Conservation (phyloP, 2,113 vertebrate genomes). For the Axis porcinus region DNA sequence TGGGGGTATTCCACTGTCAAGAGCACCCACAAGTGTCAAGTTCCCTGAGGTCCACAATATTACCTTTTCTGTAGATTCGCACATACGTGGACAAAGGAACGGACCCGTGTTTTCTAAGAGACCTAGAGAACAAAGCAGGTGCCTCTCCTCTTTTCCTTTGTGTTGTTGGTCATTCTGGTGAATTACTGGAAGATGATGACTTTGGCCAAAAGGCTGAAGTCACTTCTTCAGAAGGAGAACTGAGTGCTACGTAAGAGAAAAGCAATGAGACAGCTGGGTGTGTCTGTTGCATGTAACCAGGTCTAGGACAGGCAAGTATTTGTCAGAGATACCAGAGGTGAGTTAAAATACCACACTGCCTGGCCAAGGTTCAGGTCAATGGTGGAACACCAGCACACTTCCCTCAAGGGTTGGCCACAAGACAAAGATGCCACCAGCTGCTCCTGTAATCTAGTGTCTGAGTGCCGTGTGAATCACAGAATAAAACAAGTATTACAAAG, state of each 20-base stretch:
- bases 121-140: neutral
- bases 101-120: neutral
- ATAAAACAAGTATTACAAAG: neutral
- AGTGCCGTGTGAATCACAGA: neutral
- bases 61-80: neutral
- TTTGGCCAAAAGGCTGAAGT: neutral
- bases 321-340: neutral
- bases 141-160: neutral
- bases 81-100: neutral
- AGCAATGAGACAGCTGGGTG: neutral
- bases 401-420: neutral
- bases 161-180: neutral
- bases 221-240: neutral
- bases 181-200: neutral
- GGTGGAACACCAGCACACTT: neutral
- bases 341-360: neutral
- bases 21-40: neutral
- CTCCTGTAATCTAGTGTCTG: neutral
- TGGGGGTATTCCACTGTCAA: neutral
- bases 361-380: neutral
- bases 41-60: neutral
- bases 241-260: neutral
- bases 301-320: neutral
- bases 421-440: neutral
- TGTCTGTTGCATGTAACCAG: neutral